Conservation (phyloP, 2,113 vertebrate genomes). For the Albula goreensis region DNA sequence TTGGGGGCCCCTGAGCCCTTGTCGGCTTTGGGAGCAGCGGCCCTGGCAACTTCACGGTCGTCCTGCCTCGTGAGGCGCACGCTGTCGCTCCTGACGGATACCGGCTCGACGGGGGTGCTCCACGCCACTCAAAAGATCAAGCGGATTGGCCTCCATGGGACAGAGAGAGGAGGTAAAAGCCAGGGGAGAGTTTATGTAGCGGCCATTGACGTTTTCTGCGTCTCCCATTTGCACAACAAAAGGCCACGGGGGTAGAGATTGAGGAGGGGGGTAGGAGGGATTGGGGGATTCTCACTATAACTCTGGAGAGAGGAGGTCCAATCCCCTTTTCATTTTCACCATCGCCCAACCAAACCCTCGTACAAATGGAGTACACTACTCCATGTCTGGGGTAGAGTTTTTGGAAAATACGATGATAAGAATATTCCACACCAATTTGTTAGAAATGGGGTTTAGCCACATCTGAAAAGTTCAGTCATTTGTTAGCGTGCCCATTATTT, state of each 20-base stretch:
- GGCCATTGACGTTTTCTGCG: conserved; percentile 2
- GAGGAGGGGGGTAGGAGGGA: neutral
- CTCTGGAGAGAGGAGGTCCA: neutral
- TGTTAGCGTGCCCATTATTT: too few species aligned
- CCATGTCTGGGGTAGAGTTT: too few species aligned
- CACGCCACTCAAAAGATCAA: neutral
- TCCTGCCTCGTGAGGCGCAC: neutral
- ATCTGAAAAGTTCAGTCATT: too few species aligned
- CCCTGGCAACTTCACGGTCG: too few species aligned
- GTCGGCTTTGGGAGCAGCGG: too few species aligned
- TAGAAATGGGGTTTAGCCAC: too few species aligned
- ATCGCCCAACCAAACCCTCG: neutral
- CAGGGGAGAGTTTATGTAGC: conserved; percentile 10
- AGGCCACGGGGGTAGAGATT: neutral
- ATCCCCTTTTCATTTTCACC: conserved; percentile 7
- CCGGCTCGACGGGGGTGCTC: neutral
- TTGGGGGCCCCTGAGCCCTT: too few species aligned
- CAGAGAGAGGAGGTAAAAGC: neutral
- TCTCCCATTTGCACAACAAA: conserved; percentile 24
- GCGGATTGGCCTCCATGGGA: neutral
- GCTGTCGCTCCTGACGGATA: neutral
- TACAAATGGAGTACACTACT: neutral
- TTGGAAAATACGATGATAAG: too few species aligned
- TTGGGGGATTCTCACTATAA: neutral
- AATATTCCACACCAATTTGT: too few species aligned